A percentile compares a stretch with the other conserved stretches of the same genome.
These are phyloP conservation scores for Dimorphilus gyrociliatus DNA, from an alignment of 2,888 invertebrate species.

Conservation along the genomic window DNA sequence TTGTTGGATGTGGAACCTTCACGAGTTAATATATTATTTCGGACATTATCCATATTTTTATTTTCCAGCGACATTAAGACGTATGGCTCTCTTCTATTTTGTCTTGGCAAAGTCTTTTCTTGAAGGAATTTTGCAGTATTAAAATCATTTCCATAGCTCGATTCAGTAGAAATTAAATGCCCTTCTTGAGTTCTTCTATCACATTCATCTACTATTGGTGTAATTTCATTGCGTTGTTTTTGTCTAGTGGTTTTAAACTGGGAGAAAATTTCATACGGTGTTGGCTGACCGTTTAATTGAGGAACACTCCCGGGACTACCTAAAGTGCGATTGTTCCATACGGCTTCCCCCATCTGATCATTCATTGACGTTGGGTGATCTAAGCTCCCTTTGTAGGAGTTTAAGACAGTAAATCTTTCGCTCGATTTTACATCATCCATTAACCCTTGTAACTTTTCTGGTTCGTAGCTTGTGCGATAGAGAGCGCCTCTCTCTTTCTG, in stretches of 20 bases:
- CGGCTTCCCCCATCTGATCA: slow-evolving; percentile 17
- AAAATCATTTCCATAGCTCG: slow-evolving; percentile 22
- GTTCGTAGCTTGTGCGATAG: slow-evolving; percentile 29
- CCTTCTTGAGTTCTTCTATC: slow-evolving; percentile 20
- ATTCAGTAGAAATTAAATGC: slow-evolving; percentile 18
- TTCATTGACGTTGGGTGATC: slow-evolving; percentile 18
- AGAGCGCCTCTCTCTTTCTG: slow-evolving; percentile 29
- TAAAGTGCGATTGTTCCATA: slow-evolving; percentile 17
- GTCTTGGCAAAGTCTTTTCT: slow-evolving; percentile 18
- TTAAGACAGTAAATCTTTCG: slow-evolving; percentile 20
- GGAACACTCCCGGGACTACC: slow-evolving; percentile 10
- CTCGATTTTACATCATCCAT: slow-evolving; percentile 19
- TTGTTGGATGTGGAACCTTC: no score
- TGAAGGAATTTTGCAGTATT: slow-evolving; percentile 31
- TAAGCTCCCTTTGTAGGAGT: slow-evolving; percentile 22
- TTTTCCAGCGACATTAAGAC: slow-evolving; percentile 26
- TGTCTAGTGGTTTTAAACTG: slow-evolving; percentile 7
- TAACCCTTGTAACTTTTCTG: slow-evolving; percentile 19
- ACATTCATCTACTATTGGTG: slow-evolving; percentile 16
- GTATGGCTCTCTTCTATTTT: slow-evolving; percentile 22
- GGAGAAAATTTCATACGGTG: slow-evolving; percentile 9
- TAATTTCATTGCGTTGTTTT: slow-evolving; percentile 20
- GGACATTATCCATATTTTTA: slow-evolving; percentile 18
- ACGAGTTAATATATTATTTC: no score
- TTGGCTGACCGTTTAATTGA: slow-evolving; percentile 9